These are phyloP conservation scores for Smithornis capensis DNA, from an alignment of 2,113 vertebrate species.

Conservation along the genomic window DNA sequence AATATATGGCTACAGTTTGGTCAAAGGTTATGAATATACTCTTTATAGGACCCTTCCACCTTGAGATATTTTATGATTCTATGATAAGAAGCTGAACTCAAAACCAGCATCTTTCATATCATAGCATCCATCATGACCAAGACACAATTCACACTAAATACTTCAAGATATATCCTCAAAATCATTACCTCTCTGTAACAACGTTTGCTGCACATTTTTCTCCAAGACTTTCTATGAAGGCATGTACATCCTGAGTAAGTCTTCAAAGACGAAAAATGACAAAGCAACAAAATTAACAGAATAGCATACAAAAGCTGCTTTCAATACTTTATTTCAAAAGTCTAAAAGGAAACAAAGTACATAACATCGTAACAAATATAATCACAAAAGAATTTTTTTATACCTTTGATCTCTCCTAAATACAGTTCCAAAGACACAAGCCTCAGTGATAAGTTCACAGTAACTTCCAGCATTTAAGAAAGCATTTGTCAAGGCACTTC, in stretches of 20 bases:
- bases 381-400: background rate
- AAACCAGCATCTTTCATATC: background rate
- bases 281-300: background rate
- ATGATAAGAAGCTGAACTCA: background rate
- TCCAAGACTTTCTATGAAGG: slow-evolving; percentile 86
- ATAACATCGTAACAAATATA: background rate
- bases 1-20: background rate
- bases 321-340: background rate
- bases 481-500: background rate
- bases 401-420: slow-evolving; percentile 93
- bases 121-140: background rate
- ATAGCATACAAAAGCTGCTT: background rate
- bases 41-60: background rate
- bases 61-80: background rate
- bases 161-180: background rate
- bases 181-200: slow-evolving; percentile 75
- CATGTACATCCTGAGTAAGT: slow-evolving; percentile 87
- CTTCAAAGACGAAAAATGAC: slow-evolving; percentile 66
- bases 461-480: slow-evolving; percentile 80
- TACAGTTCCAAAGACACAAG: slow-evolving; percentile 88
- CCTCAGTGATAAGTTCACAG: slow-evolving; percentile 82
- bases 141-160: background rate
- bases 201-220: slow-evolving; percentile 82
- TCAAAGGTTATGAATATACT: background rate
- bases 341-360: background rate